Base-by-base conservation (phyloP, 1,140 invertebrate species). In the Globodera ellingtonae region DNA sequence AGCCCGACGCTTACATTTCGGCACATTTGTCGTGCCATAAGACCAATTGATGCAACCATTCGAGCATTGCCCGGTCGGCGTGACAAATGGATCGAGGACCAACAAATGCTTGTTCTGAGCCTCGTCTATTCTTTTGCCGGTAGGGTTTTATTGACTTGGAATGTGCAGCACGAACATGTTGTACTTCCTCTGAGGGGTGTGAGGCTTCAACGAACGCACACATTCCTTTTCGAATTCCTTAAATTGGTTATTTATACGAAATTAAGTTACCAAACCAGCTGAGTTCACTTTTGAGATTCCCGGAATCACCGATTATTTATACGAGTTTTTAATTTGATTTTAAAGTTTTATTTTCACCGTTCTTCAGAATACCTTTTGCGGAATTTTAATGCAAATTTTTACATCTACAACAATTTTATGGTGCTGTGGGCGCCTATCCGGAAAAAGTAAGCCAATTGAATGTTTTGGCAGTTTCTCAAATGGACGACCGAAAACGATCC, bases 311-410 rank as follows among this genome's bases (percentile, higher is more conserved):
- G 93, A 95, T 88, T 91, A 94, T 83, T 91, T 98, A 9, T 98
- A 98, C 89, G 96, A 98, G 59, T 2, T 65, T 65, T 65, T 13
- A 3, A 65, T 65, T 13, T 15, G 59, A 65, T 13, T 21, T 21
- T 21, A 65, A 21, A 13, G 21, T 65, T 65, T 65, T 65, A 13
- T 21, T 65, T 21, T 65, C 59, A 65, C 59, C n/a, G 13, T 65
- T 65, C 13, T 65, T 65, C 59, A 65, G 90, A 94, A 93, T 8
- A 95, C 97, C 90, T 96, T 94, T 89, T 95, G 98, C 90, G 94
- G 95, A 6, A 95, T 98, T 90, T 91, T 98, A 87, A 98, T 96
- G 95, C 95, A 97, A 93, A 86, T 98, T 77, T 98, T 94, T 90
- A 95, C 98, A 90, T 90, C 91, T 24, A 96, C 96, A 90, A 90